Evolutionary conservation across 2,888 invertebrate species (phyloP), one percentile per base, ranked within the genome.

Genomic region (Aphrophora alni): DNA sequence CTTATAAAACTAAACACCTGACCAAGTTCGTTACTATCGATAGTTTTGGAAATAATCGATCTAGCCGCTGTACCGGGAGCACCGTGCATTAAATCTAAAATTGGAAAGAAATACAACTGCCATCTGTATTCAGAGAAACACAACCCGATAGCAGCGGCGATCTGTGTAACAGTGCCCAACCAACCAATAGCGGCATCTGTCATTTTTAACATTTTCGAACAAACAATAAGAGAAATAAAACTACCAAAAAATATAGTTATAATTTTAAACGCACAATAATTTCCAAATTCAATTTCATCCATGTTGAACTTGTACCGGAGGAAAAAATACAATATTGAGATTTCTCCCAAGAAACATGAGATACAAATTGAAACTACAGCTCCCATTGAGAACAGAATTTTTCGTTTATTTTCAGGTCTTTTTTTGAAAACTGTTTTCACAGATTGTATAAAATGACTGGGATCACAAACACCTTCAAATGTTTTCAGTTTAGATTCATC

Each of bases 251-350:
- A 82, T 21, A 82, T 78, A 1, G 75, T 72, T 0, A 81, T 82
- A 78, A 83, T 80, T 75, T 82, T 82, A 78, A 81, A 84, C 14
- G 82, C 81, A 7, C 80, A 79, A 38, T 83, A 84, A 7, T 78
- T 72, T 7, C 83, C 82, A 75, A 81, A 82, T 59, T 84, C 81
- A 21, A 78, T 80, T 72, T 84, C 83, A 33, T 82, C 82, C 83
- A 82, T 82, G 75, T 77, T 77, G 44, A 83, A 84, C 71, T 83
- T 82, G 38, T 82, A 82, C 44, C 83, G 81, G 10, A 82, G 74
- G 44, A 81, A 84, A 0, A 83, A 76, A 75, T 83, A 84, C 7
- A 83, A 72, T 27, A 83, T 80, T 12, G 84, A 83, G 38, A 79
- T 81, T 80, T 84, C 84, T 2, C 84, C 84, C 27, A 80, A 77